Conservation (phyloP, 2,113 vertebrate species). For the Xiphophorus maculatus region DNA sequence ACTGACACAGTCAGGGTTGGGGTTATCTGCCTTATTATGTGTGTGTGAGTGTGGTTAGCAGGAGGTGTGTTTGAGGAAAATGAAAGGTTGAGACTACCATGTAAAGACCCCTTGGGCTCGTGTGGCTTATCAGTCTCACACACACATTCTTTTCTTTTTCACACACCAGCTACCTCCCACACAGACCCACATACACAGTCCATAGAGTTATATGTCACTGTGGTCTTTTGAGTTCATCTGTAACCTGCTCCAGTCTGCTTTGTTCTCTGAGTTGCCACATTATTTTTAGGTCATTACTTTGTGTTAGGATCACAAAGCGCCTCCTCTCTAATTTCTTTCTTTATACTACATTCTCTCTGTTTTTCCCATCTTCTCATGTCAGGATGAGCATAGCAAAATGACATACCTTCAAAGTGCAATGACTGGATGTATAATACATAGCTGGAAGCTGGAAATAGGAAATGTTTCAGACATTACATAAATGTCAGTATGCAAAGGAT, state of each 20-base stretch:
- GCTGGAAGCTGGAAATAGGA: not conserved
- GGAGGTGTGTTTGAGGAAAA: constrained; percentile 52
- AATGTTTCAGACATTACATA: not conserved
- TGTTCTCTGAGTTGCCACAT: constrained; percentile 47
- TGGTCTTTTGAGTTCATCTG: constrained; percentile 63
- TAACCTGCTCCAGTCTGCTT: constrained; percentile 53
- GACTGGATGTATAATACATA: constrained; percentile 1
- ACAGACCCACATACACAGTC: constrained; percentile 39
- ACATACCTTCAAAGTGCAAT: not conserved
- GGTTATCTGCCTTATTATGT: constrained; percentile 44
- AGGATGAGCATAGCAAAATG: constrained; percentile 17
- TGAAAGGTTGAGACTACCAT: constrained; percentile 58
- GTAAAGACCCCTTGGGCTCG: constrained; percentile 51
- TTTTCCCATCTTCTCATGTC: constrained; percentile 14
- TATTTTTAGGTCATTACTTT: constrained; percentile 63
- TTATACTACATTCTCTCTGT: constrained; percentile 11
- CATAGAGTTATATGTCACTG: constrained; percentile 50
- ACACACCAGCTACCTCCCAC: constrained; percentile 40
- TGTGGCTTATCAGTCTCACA: constrained; percentile 65
- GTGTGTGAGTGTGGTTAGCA: constrained; percentile 42
- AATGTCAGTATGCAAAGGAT: not conserved
- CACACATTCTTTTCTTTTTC: constrained; percentile 39
- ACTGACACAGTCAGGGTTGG: constrained; percentile 42
- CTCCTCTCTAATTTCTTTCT: constrained; percentile 28
- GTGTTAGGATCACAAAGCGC: constrained; percentile 25